Percentiles rank a stretch among this genome's conserved stretches.
phyloP scores from a whole-genome alignment of 2,113 vertebrate species.

The Otolemur garnettii region DNA sequence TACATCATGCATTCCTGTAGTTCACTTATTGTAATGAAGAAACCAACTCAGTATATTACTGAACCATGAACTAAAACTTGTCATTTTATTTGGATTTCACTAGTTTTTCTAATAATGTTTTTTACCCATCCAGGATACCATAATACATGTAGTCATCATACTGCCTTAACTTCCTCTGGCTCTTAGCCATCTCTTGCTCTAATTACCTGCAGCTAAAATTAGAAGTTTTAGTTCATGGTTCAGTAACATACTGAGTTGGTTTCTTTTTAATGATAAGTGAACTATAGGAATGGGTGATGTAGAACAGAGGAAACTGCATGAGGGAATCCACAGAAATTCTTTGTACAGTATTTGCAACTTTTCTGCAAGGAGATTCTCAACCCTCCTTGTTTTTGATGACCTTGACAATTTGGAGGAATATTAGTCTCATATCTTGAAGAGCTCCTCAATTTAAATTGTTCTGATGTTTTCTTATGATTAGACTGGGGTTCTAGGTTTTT shows the following conservation, averaged over 20 bases:
- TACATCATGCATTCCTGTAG: not conserved
- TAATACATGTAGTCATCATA: not conserved
- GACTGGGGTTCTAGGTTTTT: not conserved
- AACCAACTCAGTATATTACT: not conserved
- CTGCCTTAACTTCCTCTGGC: not conserved
- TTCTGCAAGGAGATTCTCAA: not conserved
- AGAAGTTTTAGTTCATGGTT: no score
- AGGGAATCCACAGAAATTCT: no score
- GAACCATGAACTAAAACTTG: not conserved
- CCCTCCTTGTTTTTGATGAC: not conserved
- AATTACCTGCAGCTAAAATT: no score
- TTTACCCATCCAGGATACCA: not conserved
- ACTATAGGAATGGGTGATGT: no score
- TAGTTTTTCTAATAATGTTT: not conserved
- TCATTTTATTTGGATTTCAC: not conserved
- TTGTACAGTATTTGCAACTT: no score
- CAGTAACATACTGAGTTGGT: no score
- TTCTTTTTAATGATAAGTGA: no score
- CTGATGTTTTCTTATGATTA: not conserved
- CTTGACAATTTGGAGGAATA: not conserved
- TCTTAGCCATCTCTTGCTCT: no score
- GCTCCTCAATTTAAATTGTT: not conserved
- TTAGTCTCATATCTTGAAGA: not conserved
- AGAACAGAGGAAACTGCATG: no score
- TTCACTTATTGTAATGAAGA: not conserved